Percentiles rank a stretch among this genome's conserved stretches.
Conservation (phyloP, 1,140 invertebrate genomes). For the Macrobrachium rosenbergii region DNA sequence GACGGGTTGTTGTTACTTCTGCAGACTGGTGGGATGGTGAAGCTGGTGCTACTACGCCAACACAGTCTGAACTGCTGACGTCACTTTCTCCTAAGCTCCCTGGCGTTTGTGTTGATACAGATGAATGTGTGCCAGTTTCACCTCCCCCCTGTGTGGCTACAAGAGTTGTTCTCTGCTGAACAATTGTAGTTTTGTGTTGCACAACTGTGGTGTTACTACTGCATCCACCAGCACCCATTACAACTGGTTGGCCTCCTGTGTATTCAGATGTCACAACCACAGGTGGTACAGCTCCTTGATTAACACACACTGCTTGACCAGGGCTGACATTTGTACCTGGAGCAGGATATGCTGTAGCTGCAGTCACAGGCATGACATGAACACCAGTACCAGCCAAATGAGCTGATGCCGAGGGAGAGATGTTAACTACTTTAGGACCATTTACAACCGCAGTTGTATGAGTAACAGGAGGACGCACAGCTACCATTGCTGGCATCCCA, state of each 20-base stretch:
- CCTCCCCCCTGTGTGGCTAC: conserved; percentile 55
- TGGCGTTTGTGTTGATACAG: conserved; percentile 65
- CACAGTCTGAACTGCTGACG: conserved; percentile 65
- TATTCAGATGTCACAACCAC: conserved; percentile 55
- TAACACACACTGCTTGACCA: conserved; percentile 47
- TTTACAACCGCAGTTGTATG: conserved; percentile 54
- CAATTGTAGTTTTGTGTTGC: conserved; percentile 60
- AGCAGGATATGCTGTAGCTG: conserved; percentile 42
- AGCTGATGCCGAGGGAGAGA: conserved; percentile 52
- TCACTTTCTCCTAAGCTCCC: conserved; percentile 62
- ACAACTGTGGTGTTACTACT: conserved; percentile 58
- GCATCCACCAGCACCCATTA: conserved; percentile 46
- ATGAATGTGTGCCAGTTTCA: conserved; percentile 61
- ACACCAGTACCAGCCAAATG: conserved; percentile 47
- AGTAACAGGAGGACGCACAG: conserved; percentile 58
- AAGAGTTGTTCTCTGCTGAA: conserved; percentile 57
- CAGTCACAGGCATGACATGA: conserved; percentile 45
- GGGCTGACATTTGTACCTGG: conserved; percentile 45
- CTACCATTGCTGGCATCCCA: conserved; percentile 60
- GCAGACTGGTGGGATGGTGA: conserved; percentile 66
- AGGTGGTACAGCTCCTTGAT: conserved; percentile 45
- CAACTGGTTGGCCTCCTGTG: conserved; percentile 43
- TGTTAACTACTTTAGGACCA: conserved; percentile 54
- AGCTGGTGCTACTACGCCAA: conserved; percentile 35
- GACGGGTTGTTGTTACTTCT: conserved; percentile 63